Conservation (phyloP, 2,888 invertebrate species). For the Halocaridina rubra region DNA sequence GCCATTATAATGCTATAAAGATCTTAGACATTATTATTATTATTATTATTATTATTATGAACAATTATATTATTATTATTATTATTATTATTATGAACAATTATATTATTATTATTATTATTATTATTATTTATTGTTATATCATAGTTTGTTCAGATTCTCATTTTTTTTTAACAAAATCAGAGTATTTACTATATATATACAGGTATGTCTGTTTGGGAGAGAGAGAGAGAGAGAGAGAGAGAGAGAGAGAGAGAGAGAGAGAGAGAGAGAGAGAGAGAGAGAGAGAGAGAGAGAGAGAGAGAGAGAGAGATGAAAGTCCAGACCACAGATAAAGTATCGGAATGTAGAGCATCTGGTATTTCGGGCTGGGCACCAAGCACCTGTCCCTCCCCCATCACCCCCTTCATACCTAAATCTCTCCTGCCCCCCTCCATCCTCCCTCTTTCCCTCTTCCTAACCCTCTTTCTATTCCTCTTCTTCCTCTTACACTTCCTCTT, state of each 20-base stretch:
- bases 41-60: too few species aligned
- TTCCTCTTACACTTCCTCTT: too few species aligned
- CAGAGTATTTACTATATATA: too few species aligned
- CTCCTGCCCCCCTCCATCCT: neutral
- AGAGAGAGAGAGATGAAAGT: neutral
- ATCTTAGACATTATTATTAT: too few species aligned
- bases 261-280: neutral
- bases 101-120: too few species aligned
- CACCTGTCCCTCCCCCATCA: neutral
- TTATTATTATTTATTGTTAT: too few species aligned
- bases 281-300: constrained; percentile 29
- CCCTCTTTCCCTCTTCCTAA: neutral
- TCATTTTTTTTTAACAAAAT: too few species aligned
- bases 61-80: too few species aligned
- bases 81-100: too few species aligned
- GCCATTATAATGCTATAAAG: too few species aligned
- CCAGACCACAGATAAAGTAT: neutral
- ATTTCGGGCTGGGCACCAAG: neutral
- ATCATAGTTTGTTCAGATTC: too few species aligned
- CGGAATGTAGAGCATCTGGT: neutral
- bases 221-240: neutral
- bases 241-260: neutral
- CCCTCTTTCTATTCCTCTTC: neutral
- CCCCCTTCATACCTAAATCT: neutral
- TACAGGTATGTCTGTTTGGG: too few species aligned